Evolutionary conservation across 2,113 vertebrate species (phyloP).

Genomic region (Odontesthes bonariensis): DNA sequence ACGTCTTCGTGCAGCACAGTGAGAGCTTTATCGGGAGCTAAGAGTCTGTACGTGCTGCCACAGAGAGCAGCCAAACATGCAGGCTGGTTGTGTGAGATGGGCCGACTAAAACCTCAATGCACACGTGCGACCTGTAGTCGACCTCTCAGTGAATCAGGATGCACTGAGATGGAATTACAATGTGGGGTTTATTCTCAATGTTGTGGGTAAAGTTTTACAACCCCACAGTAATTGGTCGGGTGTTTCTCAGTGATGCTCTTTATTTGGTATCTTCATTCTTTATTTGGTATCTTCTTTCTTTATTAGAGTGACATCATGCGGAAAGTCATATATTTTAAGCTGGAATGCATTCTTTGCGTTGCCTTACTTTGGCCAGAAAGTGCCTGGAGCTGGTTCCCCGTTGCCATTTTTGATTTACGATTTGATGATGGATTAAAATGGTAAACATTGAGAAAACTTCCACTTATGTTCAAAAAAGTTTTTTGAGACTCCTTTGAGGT

Average conservation of each 20-base stretch:
- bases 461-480: too few relatives aligned
- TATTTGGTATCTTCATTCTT: too few relatives aligned
- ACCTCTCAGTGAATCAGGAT: constrained; percentile 30
- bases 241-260: too few relatives aligned
- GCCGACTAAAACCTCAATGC: constrained; percentile 18
- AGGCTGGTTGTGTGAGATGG: not conserved
- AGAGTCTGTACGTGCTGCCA: constrained; percentile 28
- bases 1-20: constrained; percentile 23
- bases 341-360: too few relatives aligned
- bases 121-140: constrained; percentile 40
- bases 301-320: not conserved
- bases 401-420: too few relatives aligned
- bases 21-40: constrained; percentile 31
- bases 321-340: constrained; percentile 27
- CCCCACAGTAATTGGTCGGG: too few relatives aligned
- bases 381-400: too few relatives aligned
- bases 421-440: too few relatives aligned
- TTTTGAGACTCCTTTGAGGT: too few relatives aligned
- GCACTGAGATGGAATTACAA: constrained; percentile 41
- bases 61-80: constrained; percentile 28
- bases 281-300: too few relatives aligned
- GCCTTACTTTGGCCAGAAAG: not conserved
- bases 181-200: constrained; percentile 23
- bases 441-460: too few relatives aligned
- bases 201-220: too few relatives aligned